Evolutionary conservation across 2,113 vertebrate species (phyloP), one percentile per base, ranked within the genome.

Genomic region (Sitta europaea): DNA sequence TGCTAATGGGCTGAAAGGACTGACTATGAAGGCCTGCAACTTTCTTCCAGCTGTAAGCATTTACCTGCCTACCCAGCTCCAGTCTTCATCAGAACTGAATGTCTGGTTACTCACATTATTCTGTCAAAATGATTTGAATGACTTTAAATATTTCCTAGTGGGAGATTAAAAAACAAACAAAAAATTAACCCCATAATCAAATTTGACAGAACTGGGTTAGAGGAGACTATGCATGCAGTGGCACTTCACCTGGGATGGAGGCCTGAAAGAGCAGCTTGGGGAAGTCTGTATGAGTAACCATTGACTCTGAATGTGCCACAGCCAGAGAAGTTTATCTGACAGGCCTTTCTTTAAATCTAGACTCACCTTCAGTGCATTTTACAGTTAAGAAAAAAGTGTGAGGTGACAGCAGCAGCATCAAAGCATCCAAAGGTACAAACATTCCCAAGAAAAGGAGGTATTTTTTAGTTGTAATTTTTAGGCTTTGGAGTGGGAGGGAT

Each of bases 91-190:
- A 79, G 75, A 65, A 50, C 0, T 25, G 67, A 83, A 72, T 91
- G 43, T 35, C 61, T 81, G 11, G 28, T 91, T 95, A 77, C n/a
- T 92, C 54, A 88, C 57, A 47, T 83, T 79, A 61, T 79, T 81
- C 74, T 65, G 78, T 88, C 50, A 86, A 68, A 86, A 68, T 73
- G 0, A 88, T 92, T 72, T 75, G 45, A 65, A 21, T 72, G n/a
- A 85, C 50, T 92, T 82, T 62, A 83, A 94, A 31, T 76, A 54
- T 35, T 54, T 90, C 33, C 38, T 66, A 65, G 33, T 47, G 38
- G 62, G 40, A 43, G 24, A 70, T 58, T 48, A 68, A n/a, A 18
- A 71, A 63, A 8, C 36, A 43, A 47, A 62, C 27, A 25, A 51
- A 50, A 29, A 70, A 62, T n/a, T n/a, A 59, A 17, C 2, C 22